A percentile compares a stretch with the other conserved stretches of the same genome.
Conservation (phyloP, 2,113 vertebrate species). For the Rhodinocichla rosea region DNA sequence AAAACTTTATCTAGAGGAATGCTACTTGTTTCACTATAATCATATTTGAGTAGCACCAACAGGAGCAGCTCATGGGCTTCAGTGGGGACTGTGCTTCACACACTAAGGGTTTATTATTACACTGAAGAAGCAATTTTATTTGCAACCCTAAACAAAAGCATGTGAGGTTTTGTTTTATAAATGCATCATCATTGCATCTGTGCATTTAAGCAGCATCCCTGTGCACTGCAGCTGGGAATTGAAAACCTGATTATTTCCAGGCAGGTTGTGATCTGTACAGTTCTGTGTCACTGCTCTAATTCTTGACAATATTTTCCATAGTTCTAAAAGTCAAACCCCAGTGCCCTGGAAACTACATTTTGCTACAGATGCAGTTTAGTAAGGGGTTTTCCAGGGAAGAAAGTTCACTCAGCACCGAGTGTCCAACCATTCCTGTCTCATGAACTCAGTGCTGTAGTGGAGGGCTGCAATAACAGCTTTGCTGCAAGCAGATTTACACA, state of each 20-base stretch:
- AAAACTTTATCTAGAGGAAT: neutral
- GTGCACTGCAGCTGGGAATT: neutral
- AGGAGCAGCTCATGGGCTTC: neutral
- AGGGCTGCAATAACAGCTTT: constrained; percentile 31
- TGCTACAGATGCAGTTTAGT: neutral
- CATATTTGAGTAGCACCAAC: neutral
- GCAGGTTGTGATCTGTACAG: neutral
- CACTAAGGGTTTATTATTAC: neutral
- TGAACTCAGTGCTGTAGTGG: neutral
- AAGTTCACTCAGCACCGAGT: rapidly evolving
- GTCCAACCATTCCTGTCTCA: neutral
- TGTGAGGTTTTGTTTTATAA: neutral
- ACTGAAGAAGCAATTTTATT: neutral
- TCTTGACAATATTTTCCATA: neutral
- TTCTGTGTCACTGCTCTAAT: neutral
- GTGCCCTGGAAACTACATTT: neutral
- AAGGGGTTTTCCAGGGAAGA: neutral
- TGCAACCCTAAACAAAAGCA: neutral
- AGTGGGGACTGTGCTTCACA: neutral
- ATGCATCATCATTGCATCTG: neutral
- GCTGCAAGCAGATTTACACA: constrained; percentile 40
- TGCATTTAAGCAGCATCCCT: neutral
- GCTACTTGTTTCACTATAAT: neutral
- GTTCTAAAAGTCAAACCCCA: neutral
- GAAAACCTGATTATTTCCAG: neutral